Evolutionary conservation across 2,113 vertebrate species (phyloP), one percentile per base, ranked within the genome.

Genomic region (Rhegmatorhina hoffmannsi): DNA sequence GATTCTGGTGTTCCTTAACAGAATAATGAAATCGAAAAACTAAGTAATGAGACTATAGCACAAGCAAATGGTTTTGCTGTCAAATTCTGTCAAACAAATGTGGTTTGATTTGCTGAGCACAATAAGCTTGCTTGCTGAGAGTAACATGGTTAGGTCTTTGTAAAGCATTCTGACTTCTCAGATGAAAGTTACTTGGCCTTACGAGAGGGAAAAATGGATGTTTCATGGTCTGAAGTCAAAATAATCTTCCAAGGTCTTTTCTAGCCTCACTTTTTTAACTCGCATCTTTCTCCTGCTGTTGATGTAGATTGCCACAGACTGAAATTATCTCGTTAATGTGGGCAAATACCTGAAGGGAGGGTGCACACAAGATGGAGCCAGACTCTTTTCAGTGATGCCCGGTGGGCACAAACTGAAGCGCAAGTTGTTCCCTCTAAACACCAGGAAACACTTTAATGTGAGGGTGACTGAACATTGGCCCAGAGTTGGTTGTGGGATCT

Each of bases 191-290:
- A 34, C 11, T 84, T 95, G 17, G 4, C 17, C 20, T 81, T 44
- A 59, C 0, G 2, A 38, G 28, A 53, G 29, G 25, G 24, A 47
- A 49, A 62, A 66, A 19, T 58, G 20, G 10, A 23, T 4, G 1
- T 55, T 90, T 34, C 13, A n/a, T 36, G 10, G 2, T 15, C 23
- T 52, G 28, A 89, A 58, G 33, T 87, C 18, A 69, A 10, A 29
- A 14, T 74, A 67, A 4, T 4, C 29, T 77, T 91, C 20, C 38
- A 75, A 46, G 17, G 5, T 79, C n/a, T 78, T 89, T 94, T 70
- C 28, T 86, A 17, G 11, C 15, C 10, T 87, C 20, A 16, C 1
- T 14, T 82, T 55, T 55, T 75, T 11, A 28, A 33, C 28, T 72
- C 88, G 25, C 3, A 9, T 88, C 33, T 67, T 90, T 92, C 23